These are phyloP conservation scores for Lichenostomus cassidix DNA, from an alignment of 2,113 vertebrate species.

Conservation along the genomic window DNA sequence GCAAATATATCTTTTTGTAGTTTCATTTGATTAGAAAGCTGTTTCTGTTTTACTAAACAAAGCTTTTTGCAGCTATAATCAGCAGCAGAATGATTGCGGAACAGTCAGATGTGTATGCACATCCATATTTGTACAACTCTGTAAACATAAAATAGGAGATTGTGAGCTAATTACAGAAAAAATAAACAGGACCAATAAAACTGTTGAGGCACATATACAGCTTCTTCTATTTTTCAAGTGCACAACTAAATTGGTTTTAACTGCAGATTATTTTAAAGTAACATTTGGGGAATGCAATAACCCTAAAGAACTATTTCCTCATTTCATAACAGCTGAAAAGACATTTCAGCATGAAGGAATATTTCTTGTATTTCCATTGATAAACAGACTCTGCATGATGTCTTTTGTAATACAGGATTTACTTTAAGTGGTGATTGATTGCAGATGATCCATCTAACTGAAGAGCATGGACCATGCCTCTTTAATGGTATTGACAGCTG, in stretches of 20 bases:
- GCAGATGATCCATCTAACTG: background rate
- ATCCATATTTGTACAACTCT: background rate
- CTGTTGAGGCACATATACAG: background rate
- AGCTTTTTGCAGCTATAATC: background rate
- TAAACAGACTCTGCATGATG: background rate
- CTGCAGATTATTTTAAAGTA: slow-evolving; percentile 8
- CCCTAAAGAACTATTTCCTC: background rate
- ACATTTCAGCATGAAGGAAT: background rate
- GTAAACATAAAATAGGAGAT: background rate
- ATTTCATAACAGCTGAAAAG: background rate
- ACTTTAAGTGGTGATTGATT: background rate
- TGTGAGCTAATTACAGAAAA: background rate
- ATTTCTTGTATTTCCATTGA: background rate
- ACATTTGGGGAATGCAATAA: background rate
- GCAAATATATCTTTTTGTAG: background rate
- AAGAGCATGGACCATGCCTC: background rate
- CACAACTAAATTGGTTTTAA: background rate
- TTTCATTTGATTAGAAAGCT: background rate
- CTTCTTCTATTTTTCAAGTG: background rate
- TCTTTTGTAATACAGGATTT: background rate
- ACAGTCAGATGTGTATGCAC: background rate
- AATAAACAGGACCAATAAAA: slow-evolving; percentile 17
- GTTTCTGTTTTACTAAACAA: background rate
- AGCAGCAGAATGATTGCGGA: background rate
- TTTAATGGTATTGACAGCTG: background rate